Percentiles rank a stretch among this genome's conserved stretches.
Evolutionary conservation across 2,888 invertebrate species (phyloP).

Genomic region (Netelia melanura): DNA sequence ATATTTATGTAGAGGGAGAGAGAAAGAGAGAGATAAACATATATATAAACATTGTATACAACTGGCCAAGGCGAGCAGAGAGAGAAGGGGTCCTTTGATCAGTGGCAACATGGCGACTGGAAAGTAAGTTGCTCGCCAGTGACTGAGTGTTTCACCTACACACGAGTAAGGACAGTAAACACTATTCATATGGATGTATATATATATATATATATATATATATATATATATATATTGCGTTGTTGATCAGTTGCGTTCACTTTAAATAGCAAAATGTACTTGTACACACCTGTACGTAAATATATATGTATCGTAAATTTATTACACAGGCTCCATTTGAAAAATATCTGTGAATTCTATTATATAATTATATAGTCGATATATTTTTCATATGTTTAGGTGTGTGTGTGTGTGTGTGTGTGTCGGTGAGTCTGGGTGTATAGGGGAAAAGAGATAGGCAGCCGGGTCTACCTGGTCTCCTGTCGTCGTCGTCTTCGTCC

Average conservation of each 20-base stretch:
- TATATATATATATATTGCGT: neutral
- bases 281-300: neutral
- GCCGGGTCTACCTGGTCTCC: constrained; percentile 20
- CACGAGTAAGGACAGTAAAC: constrained; percentile 20
- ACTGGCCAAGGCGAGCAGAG: constrained; percentile 45
- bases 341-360: too few relatives aligned
- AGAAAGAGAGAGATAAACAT: neutral
- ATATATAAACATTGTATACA: constrained; percentile 3
- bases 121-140: constrained; percentile 78
- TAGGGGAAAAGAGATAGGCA: constrained; percentile 33
- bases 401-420: neutral
- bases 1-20: too few relatives aligned
- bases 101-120: constrained; percentile 77
- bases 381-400: neutral
- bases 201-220: constrained; percentile 39
- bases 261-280: constrained; percentile 13
- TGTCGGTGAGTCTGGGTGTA: neutral
- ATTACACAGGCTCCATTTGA: neutral
- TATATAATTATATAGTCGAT: too few relatives aligned
- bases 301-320: neutral
- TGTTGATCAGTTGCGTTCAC: constrained; percentile 25
- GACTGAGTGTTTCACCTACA: constrained; percentile 79
- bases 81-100: constrained; percentile 66
- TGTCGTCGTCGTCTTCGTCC: constrained; percentile 37
- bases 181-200: constrained; percentile 25